Evolutionary conservation across 2,888 invertebrate genomes (phyloP), one percentile per base, ranked within the genome.

Genomic region (Machimus atricapillus): DNA sequence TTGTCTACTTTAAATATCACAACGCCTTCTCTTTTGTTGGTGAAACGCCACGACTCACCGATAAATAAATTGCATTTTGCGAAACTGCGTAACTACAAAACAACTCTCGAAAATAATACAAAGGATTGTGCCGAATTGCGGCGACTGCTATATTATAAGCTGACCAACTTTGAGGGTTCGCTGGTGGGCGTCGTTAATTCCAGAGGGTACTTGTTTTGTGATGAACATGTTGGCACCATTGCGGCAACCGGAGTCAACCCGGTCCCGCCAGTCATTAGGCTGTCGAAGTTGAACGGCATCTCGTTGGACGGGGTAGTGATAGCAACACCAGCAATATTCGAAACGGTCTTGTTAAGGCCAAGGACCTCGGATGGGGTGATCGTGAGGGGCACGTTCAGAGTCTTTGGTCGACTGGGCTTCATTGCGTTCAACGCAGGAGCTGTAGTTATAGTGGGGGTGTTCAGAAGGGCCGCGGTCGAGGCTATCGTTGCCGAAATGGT

Each of bases 181-280:
- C 95, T 95, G 86, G 95, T 94, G 58, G 97, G 96, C 87, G 96
- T 96, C 89, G 95, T 94, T 90, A 95, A 93, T 91, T 96, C 94
- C 90, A 95, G 94, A 81, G 96, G 95, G 91, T 94, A 94, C 91
- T 96, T 94, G 91, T 96, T 96, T 92, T 97, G 92, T 89, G 95
- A 95, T 88, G 96, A 96, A 93, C 97, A 97, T 76, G 90, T 92
- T 87, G 95, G 95, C 90, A 95, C 93, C 86, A 96, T 91, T 87
- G 94, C 95, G 81, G 94, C 95, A 52, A 97, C 96, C 0, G 98
- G 98, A 8, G 98, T 98, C 81, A 98, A 93, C 0, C 98, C 98
- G 2, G 98, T 97, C 90, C 98, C 97, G 83, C 97, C 97, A 90
- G 97, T 97, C 96, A 98, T 97, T 88, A 98, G 94, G 89, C 97